Percentiles rank a stretch among this genome's conserved stretches.
phyloP scores from a whole-genome alignment of 2,113 vertebrate genomes.

The Gymnobelideus leadbeateri region DNA sequence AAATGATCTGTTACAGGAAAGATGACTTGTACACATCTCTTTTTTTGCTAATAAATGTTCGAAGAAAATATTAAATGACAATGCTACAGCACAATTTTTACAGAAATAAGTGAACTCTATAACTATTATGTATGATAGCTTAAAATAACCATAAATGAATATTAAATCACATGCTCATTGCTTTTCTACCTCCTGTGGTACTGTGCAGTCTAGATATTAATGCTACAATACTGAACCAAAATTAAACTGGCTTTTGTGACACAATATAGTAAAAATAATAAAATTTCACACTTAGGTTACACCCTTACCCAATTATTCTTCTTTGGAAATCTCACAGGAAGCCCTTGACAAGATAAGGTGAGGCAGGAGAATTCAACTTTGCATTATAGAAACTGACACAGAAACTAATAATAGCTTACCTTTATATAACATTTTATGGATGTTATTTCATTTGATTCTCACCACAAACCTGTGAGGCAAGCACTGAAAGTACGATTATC shows the following conservation, averaged over 20 bases:
- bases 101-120: conserved; percentile 12
- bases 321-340: conserved; percentile 1
- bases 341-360: conserved; percentile 5
- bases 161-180: conserved; percentile 16
- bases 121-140: background rate
- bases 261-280: conserved; percentile 1
- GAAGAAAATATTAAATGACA: conserved; percentile 4
- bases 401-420: background rate
- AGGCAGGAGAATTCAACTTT: background rate
- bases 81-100: background rate
- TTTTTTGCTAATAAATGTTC: conserved; percentile 24
- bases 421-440: background rate
- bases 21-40: background rate
- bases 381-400: conserved; percentile 1
- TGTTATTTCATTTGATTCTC: background rate
- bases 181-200: conserved; percentile 15
- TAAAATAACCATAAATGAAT: conserved; percentile 36
- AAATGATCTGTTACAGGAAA: conserved; percentile 7
- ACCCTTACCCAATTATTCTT: conserved; percentile 9
- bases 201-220: conserved; percentile 6
- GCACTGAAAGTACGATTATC: background rate
- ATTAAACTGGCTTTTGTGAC: conserved; percentile 9
- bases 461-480: background rate
- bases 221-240: conserved; percentile 1
- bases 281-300: background rate